phyloP scores from a whole-genome alignment of 2,888 invertebrate genomes.

The Reticulitermes lucifugus region DNA sequence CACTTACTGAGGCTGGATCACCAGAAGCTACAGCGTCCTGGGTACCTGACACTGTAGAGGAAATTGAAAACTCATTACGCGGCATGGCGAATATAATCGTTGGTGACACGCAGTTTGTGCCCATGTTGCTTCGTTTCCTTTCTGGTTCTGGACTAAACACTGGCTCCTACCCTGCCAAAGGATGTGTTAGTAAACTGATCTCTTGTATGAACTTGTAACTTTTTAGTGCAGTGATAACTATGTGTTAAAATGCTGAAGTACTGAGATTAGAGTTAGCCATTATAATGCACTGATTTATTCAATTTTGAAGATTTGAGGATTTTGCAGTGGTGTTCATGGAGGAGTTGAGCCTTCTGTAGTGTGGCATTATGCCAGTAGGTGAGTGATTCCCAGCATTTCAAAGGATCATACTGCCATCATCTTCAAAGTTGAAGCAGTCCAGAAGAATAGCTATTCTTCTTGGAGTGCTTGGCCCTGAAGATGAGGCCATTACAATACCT shows the following conservation, averaged over 20 bases:
- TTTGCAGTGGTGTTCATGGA: too few species aligned
- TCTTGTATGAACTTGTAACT: neutral
- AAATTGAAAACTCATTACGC: slow-evolving; percentile 60
- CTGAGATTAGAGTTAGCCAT: too few species aligned
- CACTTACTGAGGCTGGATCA: slow-evolving; percentile 36
- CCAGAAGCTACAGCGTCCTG: slow-evolving; percentile 35
- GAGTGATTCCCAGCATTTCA: too few species aligned
- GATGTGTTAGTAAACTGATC: slow-evolving; percentile 65
- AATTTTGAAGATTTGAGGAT: too few species aligned
- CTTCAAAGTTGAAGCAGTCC: too few species aligned
- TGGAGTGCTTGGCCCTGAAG: too few species aligned
- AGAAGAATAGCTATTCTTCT: too few species aligned
- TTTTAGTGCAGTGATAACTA: neutral
- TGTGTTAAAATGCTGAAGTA: neutral
- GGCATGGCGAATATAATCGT: slow-evolving; percentile 75
- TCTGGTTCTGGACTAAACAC: slow-evolving; percentile 72
- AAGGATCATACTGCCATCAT: too few species aligned
- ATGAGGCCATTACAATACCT: too few species aligned
- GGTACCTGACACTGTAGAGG: slow-evolving; percentile 42
- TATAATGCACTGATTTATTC: too few species aligned
- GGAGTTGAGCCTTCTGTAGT: too few species aligned
- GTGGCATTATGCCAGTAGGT: too few species aligned
- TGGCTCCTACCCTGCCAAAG: slow-evolving; percentile 64
- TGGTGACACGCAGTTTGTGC: slow-evolving; percentile 75
- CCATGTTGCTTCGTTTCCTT: slow-evolving; percentile 74